Base-by-base conservation (phyloP, 2,888 invertebrate species). In the Mythimna impura region DNA sequence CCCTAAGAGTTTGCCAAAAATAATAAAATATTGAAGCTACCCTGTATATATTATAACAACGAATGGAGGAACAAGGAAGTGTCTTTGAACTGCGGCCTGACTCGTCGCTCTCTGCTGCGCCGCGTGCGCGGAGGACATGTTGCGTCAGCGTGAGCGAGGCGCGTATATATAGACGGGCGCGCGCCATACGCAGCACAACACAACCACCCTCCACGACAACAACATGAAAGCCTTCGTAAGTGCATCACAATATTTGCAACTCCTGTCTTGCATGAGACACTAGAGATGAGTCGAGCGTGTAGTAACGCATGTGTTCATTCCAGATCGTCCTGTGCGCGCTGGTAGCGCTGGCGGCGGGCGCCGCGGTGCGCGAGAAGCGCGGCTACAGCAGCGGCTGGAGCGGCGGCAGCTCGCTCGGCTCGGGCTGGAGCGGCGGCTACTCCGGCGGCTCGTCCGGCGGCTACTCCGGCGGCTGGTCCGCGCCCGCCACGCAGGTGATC, bases 161-260 rank as follows among this genome's bases (percentile, higher is more conserved):
- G 2, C 52, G 40, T 77, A 78, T 82, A 82, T 75, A 82, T 80
- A 61, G 17, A 17, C 20, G 34, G 14, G 30, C 6, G 67, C 58
- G 34, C 54, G 30, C 8, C 62, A 47, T 36, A 63, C 20, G 10
- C 61, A 81, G 63, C 81, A 82, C 57, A 69, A 55, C 40, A 58
- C 77, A 50, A 64, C 58, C 55, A 60, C 34, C 64, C 66, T 62
- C 69, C 57, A 68, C 68, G 25, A 62, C 73, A 47, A 60, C 81
- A 81, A 83, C 83, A 85, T 85, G 85, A 85, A 73, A 74, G 63
- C 78, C 61, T 83, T 83, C 25, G 85, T 85, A 58, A 85, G 85
- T 85, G 61, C 47, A 50, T 20, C 17, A 55, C 25, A 3, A 3
- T 55, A 62, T 58, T 40, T 36, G 30, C 17, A 1, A 6, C 7